Percentiles rank a stretch among this genome's conserved stretches.
phyloP scores from a whole-genome alignment of 2,888 invertebrate species.

The Aromia moschata region DNA sequence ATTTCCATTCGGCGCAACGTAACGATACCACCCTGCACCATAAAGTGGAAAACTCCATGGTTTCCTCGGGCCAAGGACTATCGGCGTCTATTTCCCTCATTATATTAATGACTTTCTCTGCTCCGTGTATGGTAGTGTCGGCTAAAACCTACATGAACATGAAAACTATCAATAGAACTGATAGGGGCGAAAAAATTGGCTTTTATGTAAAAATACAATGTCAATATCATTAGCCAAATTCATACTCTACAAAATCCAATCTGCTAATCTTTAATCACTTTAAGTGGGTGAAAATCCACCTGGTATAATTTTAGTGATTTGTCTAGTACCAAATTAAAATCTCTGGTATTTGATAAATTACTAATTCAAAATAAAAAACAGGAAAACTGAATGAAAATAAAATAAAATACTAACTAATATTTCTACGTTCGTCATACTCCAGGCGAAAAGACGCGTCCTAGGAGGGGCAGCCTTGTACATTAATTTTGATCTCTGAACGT shows the following conservation, averaged over 20 bases:
- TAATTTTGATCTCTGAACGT: conserved; percentile 88
- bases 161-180: background rate
- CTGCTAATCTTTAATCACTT: too few relatives aligned
- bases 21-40: conserved; percentile 92
- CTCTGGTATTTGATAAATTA: too few relatives aligned
- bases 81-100: conserved; percentile 87
- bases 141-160: conserved; percentile 71
- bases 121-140: conserved; percentile 87
- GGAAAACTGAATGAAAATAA: too few relatives aligned
- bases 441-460: conserved; percentile 83
- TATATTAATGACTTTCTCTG: conserved; percentile 74
- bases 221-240: too few relatives aligned
- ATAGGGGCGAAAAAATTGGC: background rate
- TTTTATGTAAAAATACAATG: too few relatives aligned
- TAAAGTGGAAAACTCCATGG: conserved; percentile 85
- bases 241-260: too few relatives aligned
- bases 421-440: conserved; percentile 81
- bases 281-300: too few relatives aligned
- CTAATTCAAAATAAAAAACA: too few relatives aligned
- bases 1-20: conserved; percentile 85
- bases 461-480: conserved; percentile 69
- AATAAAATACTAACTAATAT: conserved; percentile 63
- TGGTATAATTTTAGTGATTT: too few relatives aligned
- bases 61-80: conserved; percentile 92
- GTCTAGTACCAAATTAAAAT: too few relatives aligned